A percentile compares a stretch with the other conserved stretches of the same genome.
phyloP scores from a whole-genome alignment of 2,797 vertebrate species.

The Xiphophorus birchmanni region DNA sequence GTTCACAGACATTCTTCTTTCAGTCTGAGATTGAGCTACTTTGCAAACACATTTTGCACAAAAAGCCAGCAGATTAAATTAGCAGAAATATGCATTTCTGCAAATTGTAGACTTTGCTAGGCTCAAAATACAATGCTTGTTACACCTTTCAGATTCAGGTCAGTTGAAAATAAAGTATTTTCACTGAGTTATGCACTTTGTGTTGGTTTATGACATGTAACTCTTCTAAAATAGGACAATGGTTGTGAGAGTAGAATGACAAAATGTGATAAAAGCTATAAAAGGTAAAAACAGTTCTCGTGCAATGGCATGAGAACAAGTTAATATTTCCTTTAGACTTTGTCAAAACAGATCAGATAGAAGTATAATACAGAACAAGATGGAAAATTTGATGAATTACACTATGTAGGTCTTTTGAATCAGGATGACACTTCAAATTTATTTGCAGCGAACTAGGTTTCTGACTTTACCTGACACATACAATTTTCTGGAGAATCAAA shows the following conservation, averaged over 20 bases:
- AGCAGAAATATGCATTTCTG: not conserved
- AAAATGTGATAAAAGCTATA: not conserved
- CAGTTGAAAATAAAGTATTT: not conserved
- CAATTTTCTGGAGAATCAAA: conserved; percentile 7
- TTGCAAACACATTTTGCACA: not conserved
- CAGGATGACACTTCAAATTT: conserved; percentile 6
- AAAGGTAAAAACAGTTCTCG: not conserved
- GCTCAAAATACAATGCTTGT: not conserved
- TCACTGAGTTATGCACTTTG: not conserved
- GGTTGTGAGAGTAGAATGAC: not conserved
- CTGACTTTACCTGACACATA: conserved; percentile 17
- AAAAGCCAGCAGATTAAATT: not conserved
- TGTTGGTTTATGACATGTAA: not conserved
- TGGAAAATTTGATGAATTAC: not conserved
- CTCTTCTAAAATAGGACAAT: not conserved
- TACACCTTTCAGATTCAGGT: not conserved
- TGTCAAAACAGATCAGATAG: not conserved
- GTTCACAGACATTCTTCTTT: not conserved
- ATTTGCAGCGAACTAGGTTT: conserved; percentile 22
- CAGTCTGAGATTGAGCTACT: not conserved
- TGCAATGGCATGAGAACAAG: not conserved
- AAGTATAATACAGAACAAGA: not conserved
- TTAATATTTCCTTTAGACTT: not conserved
- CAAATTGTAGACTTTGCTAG: not conserved
- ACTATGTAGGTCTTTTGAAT: conserved; percentile 7